A percentile compares a stretch with the other conserved stretches of the same genome.
Conservation (phyloP, 2,113 vertebrate species). For the Toxostoma redivivum region DNA sequence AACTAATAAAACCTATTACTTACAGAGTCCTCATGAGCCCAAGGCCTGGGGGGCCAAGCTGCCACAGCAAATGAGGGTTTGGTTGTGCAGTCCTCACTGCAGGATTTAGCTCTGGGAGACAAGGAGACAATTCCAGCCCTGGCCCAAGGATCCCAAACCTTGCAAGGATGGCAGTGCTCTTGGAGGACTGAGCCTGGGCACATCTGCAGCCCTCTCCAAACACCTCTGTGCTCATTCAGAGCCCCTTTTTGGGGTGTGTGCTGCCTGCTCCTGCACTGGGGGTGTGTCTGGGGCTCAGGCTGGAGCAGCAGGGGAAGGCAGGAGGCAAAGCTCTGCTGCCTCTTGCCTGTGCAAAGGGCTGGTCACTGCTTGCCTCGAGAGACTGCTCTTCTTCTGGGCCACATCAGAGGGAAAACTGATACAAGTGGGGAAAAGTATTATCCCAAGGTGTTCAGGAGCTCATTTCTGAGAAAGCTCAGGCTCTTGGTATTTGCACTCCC, state of each 20-base stretch:
- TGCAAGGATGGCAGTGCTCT: background rate
- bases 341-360: background rate
- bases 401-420: background rate
- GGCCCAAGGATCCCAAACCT: background rate
- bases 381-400: background rate
- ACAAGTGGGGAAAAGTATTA: background rate
- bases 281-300: background rate
- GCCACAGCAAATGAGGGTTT: background rate
- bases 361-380: background rate
- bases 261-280: background rate
- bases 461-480: background rate
- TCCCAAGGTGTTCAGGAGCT: background rate
- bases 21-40: background rate
- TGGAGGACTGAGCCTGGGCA: background rate
- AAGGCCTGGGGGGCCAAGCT: background rate
- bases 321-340: background rate
- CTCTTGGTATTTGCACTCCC: background rate
- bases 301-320: background rate
- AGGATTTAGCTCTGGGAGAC: background rate
- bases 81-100: background rate
- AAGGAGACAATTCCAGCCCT: background rate
- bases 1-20: slow-evolving; percentile 46
- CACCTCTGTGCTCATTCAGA: background rate
- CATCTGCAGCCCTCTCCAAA: background rate
- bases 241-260: background rate